A percentile compares a stretch with the other conserved stretches of the same genome.
These are phyloP conservation scores for Cinara cedri DNA, from an alignment of 2,888 invertebrate species.

Conservation along the genomic window DNA sequence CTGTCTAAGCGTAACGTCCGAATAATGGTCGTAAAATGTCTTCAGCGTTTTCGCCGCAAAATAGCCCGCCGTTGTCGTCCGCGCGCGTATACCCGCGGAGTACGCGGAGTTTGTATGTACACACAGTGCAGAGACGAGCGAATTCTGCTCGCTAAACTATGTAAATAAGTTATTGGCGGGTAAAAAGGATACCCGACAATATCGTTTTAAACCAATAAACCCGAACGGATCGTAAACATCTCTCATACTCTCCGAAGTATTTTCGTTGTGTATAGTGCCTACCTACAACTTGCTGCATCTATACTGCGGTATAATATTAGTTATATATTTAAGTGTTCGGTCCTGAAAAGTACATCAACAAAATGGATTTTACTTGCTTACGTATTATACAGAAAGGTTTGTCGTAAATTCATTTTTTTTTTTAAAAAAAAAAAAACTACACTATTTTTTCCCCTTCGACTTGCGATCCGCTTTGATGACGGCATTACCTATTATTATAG, in stretches of 20 bases:
- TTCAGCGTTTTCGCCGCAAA: too few species aligned
- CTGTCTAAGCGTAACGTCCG: too few species aligned
- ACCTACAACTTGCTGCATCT: too few species aligned
- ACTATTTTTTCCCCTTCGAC: background rate
- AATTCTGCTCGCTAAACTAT: conserved; percentile 6
- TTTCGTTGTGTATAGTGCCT: conserved; percentile 4
- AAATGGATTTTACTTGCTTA: background rate
- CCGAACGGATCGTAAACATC: conserved; percentile 26
- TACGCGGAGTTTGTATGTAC: too few species aligned
- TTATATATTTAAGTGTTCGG: conserved; percentile 21
- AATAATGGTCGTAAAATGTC: too few species aligned
- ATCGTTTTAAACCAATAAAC: conserved; percentile 40
- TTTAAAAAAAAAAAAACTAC: background rate
- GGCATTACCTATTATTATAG: too few species aligned
- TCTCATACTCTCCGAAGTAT: background rate
- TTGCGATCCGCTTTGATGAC: background rate
- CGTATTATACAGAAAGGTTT: background rate
- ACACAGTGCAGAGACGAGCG: too few species aligned
- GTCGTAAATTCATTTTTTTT: background rate
- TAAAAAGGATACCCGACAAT: background rate
- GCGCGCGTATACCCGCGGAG: too few species aligned
- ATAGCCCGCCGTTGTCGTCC: too few species aligned
- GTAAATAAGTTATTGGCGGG: conserved; percentile 7
- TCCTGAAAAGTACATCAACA: background rate
- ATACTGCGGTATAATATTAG: background rate